Percentiles rank a stretch among this genome's conserved stretches.
Evolutionary conservation across 2,888 invertebrate species (phyloP).

Genomic region (Pheosia gnoma): DNA sequence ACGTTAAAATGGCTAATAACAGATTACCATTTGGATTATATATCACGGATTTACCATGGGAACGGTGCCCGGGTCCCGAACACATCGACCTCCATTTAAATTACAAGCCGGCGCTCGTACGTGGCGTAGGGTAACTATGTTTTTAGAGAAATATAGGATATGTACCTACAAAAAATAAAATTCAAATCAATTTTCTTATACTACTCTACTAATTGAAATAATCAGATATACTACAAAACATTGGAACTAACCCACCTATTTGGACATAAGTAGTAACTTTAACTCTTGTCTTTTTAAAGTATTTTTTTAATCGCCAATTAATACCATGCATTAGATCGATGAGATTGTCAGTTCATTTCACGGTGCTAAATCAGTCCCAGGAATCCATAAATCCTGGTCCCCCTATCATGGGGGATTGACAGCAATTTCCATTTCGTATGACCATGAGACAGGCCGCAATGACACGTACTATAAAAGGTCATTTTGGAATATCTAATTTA

Average conservation of each 20-base stretch:
- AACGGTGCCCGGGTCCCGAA: constrained; percentile 46
- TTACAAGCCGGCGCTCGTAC: constrained; percentile 68
- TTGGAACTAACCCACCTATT: no score
- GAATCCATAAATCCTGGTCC: constrained; percentile 33
- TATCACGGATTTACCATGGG: constrained; percentile 41
- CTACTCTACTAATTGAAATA: no score
- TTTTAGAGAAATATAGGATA: constrained; percentile 16
- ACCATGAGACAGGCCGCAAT: constrained; percentile 36
- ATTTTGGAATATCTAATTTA: constrained; percentile 47
- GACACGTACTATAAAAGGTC: constrained; percentile 43
- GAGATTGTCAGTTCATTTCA: neutral
- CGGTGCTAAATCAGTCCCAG: neutral
- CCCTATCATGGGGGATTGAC: constrained; percentile 39
- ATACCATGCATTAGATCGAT: no score
- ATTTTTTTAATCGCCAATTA: no score
- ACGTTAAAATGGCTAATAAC: constrained; percentile 27
- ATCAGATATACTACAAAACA: no score
- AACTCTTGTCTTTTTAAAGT: no score
- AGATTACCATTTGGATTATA: constrained; percentile 27
- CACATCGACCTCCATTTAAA: constrained; percentile 55
- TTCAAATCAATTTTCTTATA: no score
- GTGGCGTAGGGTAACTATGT: constrained; percentile 54
- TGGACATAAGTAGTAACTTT: no score
- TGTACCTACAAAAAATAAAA: neutral
- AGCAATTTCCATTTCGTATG: constrained; percentile 45